Evolutionary conservation across 2,888 invertebrate genomes (phyloP), one percentile per base, ranked within the genome.

Genomic region (Fragum whitleyi): DNA sequence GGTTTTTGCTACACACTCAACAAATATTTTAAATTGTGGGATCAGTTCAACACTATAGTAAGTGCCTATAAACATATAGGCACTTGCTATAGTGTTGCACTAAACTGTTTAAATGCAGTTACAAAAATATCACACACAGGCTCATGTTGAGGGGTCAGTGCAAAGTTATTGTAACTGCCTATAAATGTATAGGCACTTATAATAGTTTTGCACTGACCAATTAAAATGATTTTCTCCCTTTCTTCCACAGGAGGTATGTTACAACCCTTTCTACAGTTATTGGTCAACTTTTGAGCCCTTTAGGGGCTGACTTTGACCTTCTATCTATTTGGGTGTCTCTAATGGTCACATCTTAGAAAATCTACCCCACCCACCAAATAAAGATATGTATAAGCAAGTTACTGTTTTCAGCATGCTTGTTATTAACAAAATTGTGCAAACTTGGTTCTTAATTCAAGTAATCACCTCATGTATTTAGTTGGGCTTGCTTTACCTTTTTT

Each of bases 191-290:
- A n/a, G n/a, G n/a, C n/a, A n/a, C n/a, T n/a, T n/a, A n/a, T n/a
- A n/a, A n/a, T n/a, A n/a, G n/a, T n/a, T n/a, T n/a, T n/a, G n/a
- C n/a, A n/a, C n/a, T n/a, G n/a, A n/a, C n/a, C n/a, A n/a, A n/a
- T n/a, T n/a, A n/a, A n/a, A n/a, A n/a, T n/a, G n/a, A n/a, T 61
- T 21, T 53, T 51, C 29, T 51, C 42, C 47, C 47, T 28, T 53
- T 67, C 7, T 32, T 72, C 75, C 51, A 74, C 75, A 79, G 75
- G 79, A 75, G 75, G 79, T 79, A 79, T 47, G 47, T 47, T n/a
- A 47, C 47, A 47, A 47, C 47, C n/a, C 14, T 47, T 47, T 47
- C 47, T 47, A 47, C 47, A 47, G n/a, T 19, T 47, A 47, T 14
- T n/a, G 72, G 79, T 79, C 53, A n/a, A 19, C 21, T 36, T 26